Evolutionary conservation across 1,140 invertebrate genomes (phyloP), one percentile per base, ranked within the genome.

Genomic region (Trichomalopsis sarcophagae): DNA sequence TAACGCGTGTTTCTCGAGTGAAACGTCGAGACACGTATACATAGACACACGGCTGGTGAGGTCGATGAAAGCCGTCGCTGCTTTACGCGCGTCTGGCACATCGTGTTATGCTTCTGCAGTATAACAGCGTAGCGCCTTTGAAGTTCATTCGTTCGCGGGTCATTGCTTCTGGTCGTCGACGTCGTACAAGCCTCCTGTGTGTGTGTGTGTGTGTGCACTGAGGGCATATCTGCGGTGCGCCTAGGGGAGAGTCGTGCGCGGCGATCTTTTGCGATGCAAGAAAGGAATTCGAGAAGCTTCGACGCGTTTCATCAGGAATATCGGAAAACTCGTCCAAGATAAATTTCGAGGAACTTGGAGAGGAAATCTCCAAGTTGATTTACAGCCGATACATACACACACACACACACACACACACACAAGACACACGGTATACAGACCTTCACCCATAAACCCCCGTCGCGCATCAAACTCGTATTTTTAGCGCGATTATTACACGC

Each of bases 141-240:
- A 78, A 78, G 76, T 78, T 78, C 47, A 66, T 66, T 55, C 76
- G 50, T 62, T 78, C 47, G 13, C 27, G 50, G 76, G 47, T 78
- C 50, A 33, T 66, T 62, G 76, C 47, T 55, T 78, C 27, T 50
- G 44, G 75, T 50, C 44, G 10, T 62, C 36, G 73, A 75, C 73
- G 73, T 40, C 30, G 73, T 36, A 75, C 73, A 75, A 75, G 30
- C 11, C 69, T 33, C 2, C n/a, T 21, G 4, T 30, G 6, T 23
- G 21, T 27, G 27, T 23, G 21, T 27, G 27, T 69, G 14, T 62
- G 21, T 30, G 69, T 9, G 23, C 69, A 17, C 69, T n/a, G 14
- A 17, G n/a, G 5, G 68, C 66, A 0, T 11, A 13, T n/a, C 6
- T 69, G n/a, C 27, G 21, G 40, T 36, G 33, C 5, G 5, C 33